Evolutionary conservation across 2,113 vertebrate species (phyloP).

Genomic region (Seriola aureovittata): DNA sequence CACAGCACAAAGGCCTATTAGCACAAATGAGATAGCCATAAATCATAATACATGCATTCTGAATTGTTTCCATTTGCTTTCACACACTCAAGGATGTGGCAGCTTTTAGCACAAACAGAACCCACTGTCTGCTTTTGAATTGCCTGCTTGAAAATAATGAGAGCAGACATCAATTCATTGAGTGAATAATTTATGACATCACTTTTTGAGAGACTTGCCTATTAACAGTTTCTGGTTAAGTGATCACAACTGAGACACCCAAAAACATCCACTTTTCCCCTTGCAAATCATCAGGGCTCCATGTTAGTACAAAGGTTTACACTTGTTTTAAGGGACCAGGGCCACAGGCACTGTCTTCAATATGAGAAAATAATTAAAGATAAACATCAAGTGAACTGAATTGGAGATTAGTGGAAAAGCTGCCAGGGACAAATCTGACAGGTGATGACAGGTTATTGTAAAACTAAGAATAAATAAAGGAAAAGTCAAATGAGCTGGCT

Average conservation of each 20-base stretch:
- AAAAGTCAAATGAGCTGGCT: background rate
- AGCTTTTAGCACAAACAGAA: slow-evolving; percentile 29
- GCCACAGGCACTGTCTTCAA: slow-evolving; percentile 1
- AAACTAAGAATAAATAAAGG: background rate
- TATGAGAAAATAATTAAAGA: background rate
- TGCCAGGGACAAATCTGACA: background rate
- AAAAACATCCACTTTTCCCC: background rate
- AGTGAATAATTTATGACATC: slow-evolving; percentile 18
- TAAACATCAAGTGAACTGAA: background rate
- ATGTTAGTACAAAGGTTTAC: background rate
- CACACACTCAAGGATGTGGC: slow-evolving; percentile 1
- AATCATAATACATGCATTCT: slow-evolving; percentile 46
- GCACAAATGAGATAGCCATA: slow-evolving; percentile 45
- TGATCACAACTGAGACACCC: slow-evolving; percentile 19
- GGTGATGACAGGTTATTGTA: background rate
- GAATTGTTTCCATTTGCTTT: slow-evolving; percentile 48
- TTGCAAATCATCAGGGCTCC: background rate
- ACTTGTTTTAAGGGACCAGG: background rate
- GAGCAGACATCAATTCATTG: background rate
- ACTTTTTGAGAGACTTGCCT: slow-evolving; percentile 14
- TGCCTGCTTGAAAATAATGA: background rate
- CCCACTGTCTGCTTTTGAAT: slow-evolving; percentile 17
- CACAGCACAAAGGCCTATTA: slow-evolving; percentile 45
- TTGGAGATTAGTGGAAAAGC: background rate
- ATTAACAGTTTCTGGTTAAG: slow-evolving; percentile 31